Evolutionary conservation across 2,888 invertebrate species (phyloP), one percentile per base, ranked within the genome.

Genomic region (Notodonta ziczac): DNA sequence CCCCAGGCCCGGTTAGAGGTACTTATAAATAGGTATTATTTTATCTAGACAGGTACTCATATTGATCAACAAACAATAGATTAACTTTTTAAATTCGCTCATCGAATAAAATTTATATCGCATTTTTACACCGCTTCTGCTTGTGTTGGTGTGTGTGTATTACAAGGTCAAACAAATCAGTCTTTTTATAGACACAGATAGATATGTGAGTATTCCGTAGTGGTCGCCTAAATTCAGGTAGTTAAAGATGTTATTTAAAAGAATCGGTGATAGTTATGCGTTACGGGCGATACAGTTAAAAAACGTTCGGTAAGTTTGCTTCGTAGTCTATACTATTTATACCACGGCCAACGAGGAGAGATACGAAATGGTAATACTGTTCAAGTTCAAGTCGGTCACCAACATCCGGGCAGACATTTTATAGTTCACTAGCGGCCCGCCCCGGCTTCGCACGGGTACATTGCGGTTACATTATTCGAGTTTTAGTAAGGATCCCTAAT

Each of bases 131-230:
- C 4, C n/a, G n/a, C n/a, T 46, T 13, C 4, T 4, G n/a, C 5
- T 8, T 9, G 50, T 16, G 50, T 24, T 24, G 24, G 24, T 24
- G 24, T 24, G 24, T 24, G 51, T 13, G 9, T 9, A 24, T 13
- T 16, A 24, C 72, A 79, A 80, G 75, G 79, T 74, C 70, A 74
- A 72, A 73, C 52, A 52, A 73, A 76, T 75, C 58, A 67, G 57
- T 67, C 70, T 62, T 59, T 60, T 53, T 57, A 14, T 63, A 54
- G 39, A 35, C 2, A 24, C 24, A 24, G 24, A 24, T 9, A 14
- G 3, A 4, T 7, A 16, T 8, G 14, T 51, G 1, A n/a, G 7
- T 50, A 8, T 14, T 52, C 13, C 32, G 52, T 5, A 0, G 50
- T 16, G 16, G 8, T 16, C 9, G 7, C 50, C 4, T 2, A 16